These are phyloP conservation scores for Hydrozoanthus gracilis DNA, from an alignment of 92 coral and sea anemone genomes.

Conservation along the genomic window DNA sequence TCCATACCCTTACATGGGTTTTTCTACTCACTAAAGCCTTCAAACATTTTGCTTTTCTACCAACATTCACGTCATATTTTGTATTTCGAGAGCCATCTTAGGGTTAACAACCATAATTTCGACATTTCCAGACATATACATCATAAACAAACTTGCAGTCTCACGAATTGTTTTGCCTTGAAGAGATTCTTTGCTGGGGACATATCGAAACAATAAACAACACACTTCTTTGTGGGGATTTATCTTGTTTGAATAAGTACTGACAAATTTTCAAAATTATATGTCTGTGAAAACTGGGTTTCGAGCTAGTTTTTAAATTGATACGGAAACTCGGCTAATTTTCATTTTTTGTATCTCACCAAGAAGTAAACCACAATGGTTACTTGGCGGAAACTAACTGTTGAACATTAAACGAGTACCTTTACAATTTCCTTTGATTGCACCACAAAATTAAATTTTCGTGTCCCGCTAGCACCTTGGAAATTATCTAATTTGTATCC, in stretches of 20 bases:
- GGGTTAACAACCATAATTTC: neutral
- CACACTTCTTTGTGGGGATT: neutral
- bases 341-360: neutral
- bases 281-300: neutral
- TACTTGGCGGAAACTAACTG: constrained; percentile 29
- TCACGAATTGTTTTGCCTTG: neutral
- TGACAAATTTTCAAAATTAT: neutral
- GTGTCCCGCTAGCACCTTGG: neutral
- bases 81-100: neutral
- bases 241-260: neutral
- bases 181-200: neutral
- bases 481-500: neutral
- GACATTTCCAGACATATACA: constrained; percentile 36
- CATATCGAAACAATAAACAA: neutral
- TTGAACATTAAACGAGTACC: constrained; percentile 22
- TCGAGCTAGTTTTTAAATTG: neutral
- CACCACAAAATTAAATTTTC: neutral
- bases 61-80: constrained; percentile 5
- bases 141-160: neutral
- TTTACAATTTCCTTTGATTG: neutral
- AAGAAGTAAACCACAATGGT: neutral
- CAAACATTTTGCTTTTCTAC: neutral
- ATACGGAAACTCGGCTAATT: neutral
- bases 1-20: constrained; percentile 68
- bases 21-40: constrained; percentile 11